phyloP scores from a whole-genome alignment of 2,113 vertebrate genomes.

The Pagrus major region DNA sequence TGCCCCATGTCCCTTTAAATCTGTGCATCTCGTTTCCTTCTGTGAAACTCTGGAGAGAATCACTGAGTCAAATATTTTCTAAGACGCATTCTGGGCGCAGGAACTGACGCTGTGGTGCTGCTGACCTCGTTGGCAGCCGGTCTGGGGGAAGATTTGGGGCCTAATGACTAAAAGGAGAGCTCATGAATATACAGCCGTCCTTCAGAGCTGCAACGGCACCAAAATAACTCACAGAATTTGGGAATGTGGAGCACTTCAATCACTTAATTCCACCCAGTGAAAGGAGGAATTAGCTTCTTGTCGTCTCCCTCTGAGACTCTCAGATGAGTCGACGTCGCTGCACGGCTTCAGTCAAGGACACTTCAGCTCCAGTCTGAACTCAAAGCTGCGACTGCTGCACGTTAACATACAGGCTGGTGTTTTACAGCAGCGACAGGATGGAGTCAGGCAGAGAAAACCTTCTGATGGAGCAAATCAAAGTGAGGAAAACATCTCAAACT shows the following conservation, averaged over 20 bases:
- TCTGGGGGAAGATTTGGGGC: slow-evolving; percentile 50
- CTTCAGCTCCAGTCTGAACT: not conserved
- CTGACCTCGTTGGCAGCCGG: slow-evolving; percentile 60
- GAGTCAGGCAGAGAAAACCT: not conserved
- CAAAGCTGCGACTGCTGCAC: not conserved
- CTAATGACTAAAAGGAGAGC: slow-evolving; percentile 60
- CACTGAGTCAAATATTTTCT: not conserved
- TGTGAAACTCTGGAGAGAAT: slow-evolving; percentile 27
- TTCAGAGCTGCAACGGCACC: slow-evolving; percentile 39
- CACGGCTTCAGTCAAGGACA: slow-evolving; percentile 22
- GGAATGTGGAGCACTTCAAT: slow-evolving; percentile 68
- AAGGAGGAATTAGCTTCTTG: slow-evolving; percentile 53
- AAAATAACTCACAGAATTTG: slow-evolving; percentile 54
- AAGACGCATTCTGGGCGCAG: slow-evolving; percentile 36
- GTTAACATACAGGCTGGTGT: not conserved
- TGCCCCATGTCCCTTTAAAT: too few relatives aligned
- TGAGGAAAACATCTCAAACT: not conserved
- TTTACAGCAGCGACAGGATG: too few relatives aligned
- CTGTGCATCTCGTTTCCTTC: not conserved
- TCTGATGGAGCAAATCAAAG: not conserved
- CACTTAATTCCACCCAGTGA: slow-evolving; percentile 41
- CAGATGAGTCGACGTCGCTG: slow-evolving; percentile 4
- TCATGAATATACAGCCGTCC: slow-evolving; percentile 63
- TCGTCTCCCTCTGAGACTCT: slow-evolving; percentile 27
- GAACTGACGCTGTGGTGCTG: slow-evolving; percentile 1